Evolutionary conservation across 2,797 vertebrate genomes (phyloP).

Genomic region (Cyclopterus lumpus): DNA sequence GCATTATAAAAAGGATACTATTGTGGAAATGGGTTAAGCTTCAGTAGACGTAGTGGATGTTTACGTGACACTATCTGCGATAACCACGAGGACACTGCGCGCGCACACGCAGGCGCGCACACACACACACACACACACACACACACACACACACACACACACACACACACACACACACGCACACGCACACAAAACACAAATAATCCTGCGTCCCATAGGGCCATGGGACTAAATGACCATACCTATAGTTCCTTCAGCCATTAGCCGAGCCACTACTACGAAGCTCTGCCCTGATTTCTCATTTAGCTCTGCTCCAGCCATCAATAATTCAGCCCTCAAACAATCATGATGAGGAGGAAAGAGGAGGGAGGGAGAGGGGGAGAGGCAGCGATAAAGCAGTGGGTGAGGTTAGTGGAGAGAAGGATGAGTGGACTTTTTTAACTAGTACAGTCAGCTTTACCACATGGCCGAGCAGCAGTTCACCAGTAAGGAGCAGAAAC

Average conservation of each 20-base stretch:
- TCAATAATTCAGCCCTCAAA: slow-evolving; percentile 81
- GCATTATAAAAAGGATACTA: slow-evolving; percentile 3
- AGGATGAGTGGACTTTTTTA: slow-evolving; percentile 59
- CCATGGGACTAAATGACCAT: slow-evolving; percentile 29
- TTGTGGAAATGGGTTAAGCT: background rate
- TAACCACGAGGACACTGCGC: background rate
- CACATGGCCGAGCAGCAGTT: slow-evolving; percentile 63
- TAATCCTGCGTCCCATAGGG: slow-evolving; percentile 11
- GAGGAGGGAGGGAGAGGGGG: slow-evolving; percentile 5
- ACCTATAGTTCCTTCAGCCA: slow-evolving; percentile 45
- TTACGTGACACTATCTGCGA: slow-evolving; percentile 11
- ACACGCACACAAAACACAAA: slow-evolving; percentile 11
- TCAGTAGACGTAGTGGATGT: background rate
- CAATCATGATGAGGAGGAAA: slow-evolving; percentile 62
- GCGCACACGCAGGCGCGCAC: no score
- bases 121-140: no score
- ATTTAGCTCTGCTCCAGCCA: slow-evolving; percentile 71
- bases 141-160: no score
- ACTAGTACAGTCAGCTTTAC: slow-evolving; percentile 68
- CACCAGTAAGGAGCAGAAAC: slow-evolving; percentile 53
- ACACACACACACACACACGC: background rate
- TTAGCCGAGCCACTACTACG: slow-evolving; percentile 30
- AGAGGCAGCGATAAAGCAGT: slow-evolving; percentile 49
- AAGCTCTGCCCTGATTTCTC: slow-evolving; percentile 75
- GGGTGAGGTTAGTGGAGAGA: slow-evolving; percentile 61